Evolutionary conservation across 2,113 vertebrate species (phyloP), one percentile per base, ranked within the genome.

Genomic region (Fulica atra): DNA sequence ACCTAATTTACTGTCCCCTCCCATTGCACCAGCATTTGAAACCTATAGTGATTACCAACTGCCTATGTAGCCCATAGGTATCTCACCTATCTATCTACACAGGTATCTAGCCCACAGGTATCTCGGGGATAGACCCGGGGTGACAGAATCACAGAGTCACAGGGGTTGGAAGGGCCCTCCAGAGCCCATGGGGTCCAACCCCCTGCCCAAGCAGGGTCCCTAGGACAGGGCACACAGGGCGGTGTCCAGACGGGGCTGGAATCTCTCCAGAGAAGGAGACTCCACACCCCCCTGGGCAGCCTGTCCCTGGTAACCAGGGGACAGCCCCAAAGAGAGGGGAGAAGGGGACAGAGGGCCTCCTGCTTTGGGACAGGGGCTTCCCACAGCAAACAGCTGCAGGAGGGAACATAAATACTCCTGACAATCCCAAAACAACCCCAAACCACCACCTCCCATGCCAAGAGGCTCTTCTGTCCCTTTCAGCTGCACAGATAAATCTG

Each of bases 31-130:
- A 14, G 2, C 0, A 24, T 3, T 36, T 5, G 6, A 44, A 64
- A 68, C 25, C 3, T 0, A 19, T 0, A 13, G n/a, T 3, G 16
- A 29, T 7, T 46, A 5, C 15, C 0, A 0, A 2, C 35, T 8
- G 25, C 40, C 42, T 44, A 44, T 7, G 16, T 17, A 42, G 42
- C 42, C 42, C 42, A 42, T 42, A 42, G 42, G 42, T 42, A 44
- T 44, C 42, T 17, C 16, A 17, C 16, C 16, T 44, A 44, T 17
- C 42, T 44, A 17, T 44, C 16, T 44, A 44, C 42, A 18, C 7
- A 44, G 42, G 42, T 44, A 44, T 44, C 42, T 44, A 44, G 13
- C 78, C 53, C 29, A 5, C 1, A 5, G 25, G 20, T 2, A 33
- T 2, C 53, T 9, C 48, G 8, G 46, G 33, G 33, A 25, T 16